phyloP scores from a whole-genome alignment of 2,113 vertebrate genomes.

The Morone saxatilis region DNA sequence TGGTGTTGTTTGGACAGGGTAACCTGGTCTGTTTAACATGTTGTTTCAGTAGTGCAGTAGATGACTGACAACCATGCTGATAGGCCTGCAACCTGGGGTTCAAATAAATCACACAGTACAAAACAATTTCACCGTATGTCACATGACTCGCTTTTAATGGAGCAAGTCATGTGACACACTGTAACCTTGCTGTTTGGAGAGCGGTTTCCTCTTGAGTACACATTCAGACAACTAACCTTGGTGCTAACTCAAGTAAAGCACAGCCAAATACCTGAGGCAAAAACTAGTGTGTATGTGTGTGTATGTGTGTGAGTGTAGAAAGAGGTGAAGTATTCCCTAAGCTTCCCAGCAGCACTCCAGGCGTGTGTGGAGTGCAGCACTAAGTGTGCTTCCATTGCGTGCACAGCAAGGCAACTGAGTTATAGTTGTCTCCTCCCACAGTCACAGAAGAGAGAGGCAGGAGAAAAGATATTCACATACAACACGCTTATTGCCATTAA shows the following conservation, averaged over 20 bases:
- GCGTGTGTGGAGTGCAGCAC: constrained; percentile 51
- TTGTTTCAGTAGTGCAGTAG: background rate
- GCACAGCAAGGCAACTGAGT: constrained; percentile 41
- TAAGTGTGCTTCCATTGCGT: constrained; percentile 43
- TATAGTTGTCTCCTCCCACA: constrained; percentile 34
- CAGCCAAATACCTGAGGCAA: constrained; percentile 51
- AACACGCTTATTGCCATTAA: constrained; percentile 4
- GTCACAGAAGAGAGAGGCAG: constrained; percentile 32
- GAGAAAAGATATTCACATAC: constrained; percentile 12
- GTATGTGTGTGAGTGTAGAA: constrained; percentile 27
- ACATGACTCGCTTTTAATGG: constrained; percentile 14
- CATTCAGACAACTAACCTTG: constrained; percentile 46
- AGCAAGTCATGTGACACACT: constrained; percentile 26
- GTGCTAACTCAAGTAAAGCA: constrained; percentile 54
- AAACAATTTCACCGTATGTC: background rate
- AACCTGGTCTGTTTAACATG: constrained; percentile 43
- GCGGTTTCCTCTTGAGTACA: constrained; percentile 38
- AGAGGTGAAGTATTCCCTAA: constrained; percentile 43
- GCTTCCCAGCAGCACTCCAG: constrained; percentile 63
- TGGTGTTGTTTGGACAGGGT: constrained; percentile 55
- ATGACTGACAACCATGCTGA: constrained; percentile 14
- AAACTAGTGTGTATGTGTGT: constrained; percentile 10
- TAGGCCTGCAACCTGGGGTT: background rate
- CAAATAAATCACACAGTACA: background rate
- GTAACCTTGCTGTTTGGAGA: constrained; percentile 52